These are phyloP conservation scores for Turnix velox DNA, from an alignment of 2,113 vertebrate species.

Conservation along the genomic window DNA sequence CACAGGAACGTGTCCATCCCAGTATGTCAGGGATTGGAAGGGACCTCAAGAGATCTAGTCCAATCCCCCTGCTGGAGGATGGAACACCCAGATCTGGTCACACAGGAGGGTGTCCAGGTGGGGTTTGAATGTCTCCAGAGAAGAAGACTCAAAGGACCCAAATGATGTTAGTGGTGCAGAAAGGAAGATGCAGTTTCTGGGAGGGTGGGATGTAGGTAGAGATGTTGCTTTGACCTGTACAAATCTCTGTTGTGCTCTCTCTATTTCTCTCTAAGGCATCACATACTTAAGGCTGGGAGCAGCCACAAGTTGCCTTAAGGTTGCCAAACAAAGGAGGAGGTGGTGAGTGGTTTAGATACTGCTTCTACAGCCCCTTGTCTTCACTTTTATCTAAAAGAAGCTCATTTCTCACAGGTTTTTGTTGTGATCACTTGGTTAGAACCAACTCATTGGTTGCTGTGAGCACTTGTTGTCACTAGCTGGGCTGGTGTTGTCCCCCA, in stretches of 20 bases:
- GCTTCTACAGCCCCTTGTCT: neutral
- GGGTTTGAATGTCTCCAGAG: too few species aligned
- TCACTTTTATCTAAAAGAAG: neutral
- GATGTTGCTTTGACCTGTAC: neutral
- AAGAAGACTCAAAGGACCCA: neutral
- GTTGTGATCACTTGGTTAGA: neutral
- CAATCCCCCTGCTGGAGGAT: too few species aligned
- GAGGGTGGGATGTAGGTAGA: neutral
- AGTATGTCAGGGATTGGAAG: too few species aligned
- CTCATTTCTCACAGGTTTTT: neutral
- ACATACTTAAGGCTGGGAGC: neutral
- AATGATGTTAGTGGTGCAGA: neutral
- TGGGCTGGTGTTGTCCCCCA: neutral
- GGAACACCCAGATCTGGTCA: too few species aligned
- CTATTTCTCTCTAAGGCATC: neutral
- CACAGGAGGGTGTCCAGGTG: too few species aligned
- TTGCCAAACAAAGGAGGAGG: neutral
- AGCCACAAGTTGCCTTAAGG: neutral
- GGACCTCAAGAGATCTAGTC: too few species aligned
- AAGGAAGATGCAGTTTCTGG: neutral
- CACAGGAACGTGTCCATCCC: too few species aligned
- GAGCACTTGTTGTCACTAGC: neutral
- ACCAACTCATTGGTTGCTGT: rapidly evolving
- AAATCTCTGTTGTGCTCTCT: neutral
- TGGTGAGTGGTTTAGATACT: neutral